These are phyloP conservation scores for Flexamia atlantica DNA, from an alignment of 2,888 invertebrate species.

Conservation along the genomic window DNA sequence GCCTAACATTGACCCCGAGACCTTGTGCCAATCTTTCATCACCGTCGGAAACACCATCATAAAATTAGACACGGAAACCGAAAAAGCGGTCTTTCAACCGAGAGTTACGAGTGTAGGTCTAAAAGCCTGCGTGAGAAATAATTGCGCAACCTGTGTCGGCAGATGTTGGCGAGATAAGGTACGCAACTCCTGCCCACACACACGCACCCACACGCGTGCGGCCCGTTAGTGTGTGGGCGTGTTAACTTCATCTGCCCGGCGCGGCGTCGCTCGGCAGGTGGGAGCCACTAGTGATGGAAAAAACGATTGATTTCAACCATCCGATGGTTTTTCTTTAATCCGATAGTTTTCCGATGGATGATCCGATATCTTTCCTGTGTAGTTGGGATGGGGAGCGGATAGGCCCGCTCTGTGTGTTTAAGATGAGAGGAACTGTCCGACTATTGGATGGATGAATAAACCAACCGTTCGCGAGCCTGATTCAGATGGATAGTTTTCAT, in stretches of 20 bases:
- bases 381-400: no score
- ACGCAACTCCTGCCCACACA: slow-evolving; percentile 4
- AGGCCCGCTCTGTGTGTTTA: no score
- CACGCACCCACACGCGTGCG: slow-evolving; percentile 6
- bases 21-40: slow-evolving; percentile 22
- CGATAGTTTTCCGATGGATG: no score
- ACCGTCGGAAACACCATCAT: background rate
- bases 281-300: no score
- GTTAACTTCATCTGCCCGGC: background rate
- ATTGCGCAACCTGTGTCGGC: slow-evolving; percentile 27
- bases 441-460: no score
- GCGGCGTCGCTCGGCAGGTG: background rate
- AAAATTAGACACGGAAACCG: slow-evolving; percentile 22
- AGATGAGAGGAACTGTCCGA: no score
- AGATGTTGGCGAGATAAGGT: slow-evolving; percentile 36
- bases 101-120: slow-evolving; percentile 1
- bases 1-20: background rate
- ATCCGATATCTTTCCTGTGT: no score
- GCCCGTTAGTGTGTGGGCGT: background rate
- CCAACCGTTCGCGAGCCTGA: no score
- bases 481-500: no score
- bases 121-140: background rate
- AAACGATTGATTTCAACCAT: no score
- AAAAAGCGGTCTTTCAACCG: background rate
- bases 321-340: no score